Evolutionary conservation across 2,113 vertebrate genomes (phyloP).

Genomic region (Protobothrops flavoviridis): DNA sequence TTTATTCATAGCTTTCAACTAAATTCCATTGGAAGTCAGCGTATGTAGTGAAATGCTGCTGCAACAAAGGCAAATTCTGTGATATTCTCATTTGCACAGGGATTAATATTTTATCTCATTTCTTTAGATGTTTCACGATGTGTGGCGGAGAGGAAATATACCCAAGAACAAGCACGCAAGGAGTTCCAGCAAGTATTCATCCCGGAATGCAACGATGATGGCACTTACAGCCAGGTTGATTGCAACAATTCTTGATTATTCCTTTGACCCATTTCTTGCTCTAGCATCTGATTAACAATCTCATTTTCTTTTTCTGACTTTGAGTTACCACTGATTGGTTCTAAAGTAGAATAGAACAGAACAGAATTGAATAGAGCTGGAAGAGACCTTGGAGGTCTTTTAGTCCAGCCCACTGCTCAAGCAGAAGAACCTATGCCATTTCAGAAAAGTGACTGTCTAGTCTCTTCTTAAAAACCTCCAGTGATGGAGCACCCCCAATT

Average conservation of each 20-base stretch:
- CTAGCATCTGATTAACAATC: background rate
- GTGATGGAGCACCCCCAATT: too few species aligned
- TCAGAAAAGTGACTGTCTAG: too few species aligned
- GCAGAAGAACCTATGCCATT: too few species aligned
- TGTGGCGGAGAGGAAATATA: constrained; percentile 96
- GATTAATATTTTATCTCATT: background rate
- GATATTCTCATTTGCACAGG: background rate
- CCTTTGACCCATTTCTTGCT: background rate
- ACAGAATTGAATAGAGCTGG: too few species aligned
- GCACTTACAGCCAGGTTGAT: constrained; percentile 92
- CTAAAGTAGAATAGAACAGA: background rate
- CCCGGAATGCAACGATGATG: constrained; percentile 92
- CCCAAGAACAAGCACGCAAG: constrained; percentile 95
- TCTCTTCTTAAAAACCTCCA: too few species aligned
- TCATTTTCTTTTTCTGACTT: background rate
- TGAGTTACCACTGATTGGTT: background rate
- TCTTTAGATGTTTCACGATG: constrained; percentile 91
- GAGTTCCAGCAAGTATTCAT: constrained; percentile 94
- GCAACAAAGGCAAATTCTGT: background rate
- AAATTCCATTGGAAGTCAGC: background rate
- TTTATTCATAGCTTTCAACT: background rate
- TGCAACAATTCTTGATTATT: constrained; percentile 28
- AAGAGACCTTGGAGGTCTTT: too few species aligned
- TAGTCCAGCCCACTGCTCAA: too few species aligned
- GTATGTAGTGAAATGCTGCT: background rate